Percentiles rank a stretch among this genome's conserved stretches.
Conservation (phyloP, 2,888 invertebrate species). For the Eilema sororculum region DNA sequence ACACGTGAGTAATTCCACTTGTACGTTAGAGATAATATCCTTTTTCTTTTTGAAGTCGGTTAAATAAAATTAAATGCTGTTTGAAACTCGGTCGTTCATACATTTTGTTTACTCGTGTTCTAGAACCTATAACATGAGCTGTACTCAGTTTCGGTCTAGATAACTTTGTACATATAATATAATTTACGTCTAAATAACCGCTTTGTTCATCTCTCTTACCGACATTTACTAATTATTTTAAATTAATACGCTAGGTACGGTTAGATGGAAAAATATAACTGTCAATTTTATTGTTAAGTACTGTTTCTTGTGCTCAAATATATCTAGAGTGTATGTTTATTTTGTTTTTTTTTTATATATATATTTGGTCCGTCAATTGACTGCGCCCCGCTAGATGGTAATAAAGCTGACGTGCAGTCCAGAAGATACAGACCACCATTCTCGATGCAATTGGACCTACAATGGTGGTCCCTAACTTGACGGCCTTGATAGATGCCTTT, state of each 20-base stretch:
- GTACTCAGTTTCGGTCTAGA: background rate
- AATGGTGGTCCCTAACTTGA: no score
- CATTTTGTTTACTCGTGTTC: background rate
- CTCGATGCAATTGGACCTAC: no score
- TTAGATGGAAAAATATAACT: background rate
- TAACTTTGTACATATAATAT: background rate
- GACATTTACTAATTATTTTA: background rate
- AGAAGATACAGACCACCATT: no score
- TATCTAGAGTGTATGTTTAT: background rate
- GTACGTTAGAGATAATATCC: no score
- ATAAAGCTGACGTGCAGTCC: no score
- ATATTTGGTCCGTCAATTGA: no score
- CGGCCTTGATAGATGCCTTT: no score
- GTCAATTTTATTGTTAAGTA: background rate
- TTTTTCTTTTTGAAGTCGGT: no score
- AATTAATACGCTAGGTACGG: background rate
- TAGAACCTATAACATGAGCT: background rate
- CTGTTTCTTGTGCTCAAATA: background rate
- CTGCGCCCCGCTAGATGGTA: no score
- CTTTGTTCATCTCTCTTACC: background rate
- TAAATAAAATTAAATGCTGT: background rate
- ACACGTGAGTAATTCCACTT: no score
- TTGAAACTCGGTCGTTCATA: background rate
- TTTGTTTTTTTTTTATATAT: no score
- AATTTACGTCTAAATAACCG: background rate